A percentile compares a stretch with the other conserved stretches of the same genome.
These are phyloP conservation scores for Thymelicus acteon DNA, from an alignment of 2,888 invertebrate species.

Conservation along the genomic window DNA sequence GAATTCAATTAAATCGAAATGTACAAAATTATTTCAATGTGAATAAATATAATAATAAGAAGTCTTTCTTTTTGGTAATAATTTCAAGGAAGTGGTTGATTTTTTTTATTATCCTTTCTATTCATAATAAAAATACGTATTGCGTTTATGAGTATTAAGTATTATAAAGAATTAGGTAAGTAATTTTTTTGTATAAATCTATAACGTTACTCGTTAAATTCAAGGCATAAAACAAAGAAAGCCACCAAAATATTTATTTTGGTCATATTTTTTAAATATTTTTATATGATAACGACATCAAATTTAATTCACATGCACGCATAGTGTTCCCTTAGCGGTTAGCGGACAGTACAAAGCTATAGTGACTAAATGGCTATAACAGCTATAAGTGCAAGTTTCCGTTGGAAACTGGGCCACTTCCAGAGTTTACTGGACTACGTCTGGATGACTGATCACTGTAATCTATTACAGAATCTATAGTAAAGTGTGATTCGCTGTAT, in stretches of 20 bases:
- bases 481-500: conserved; percentile 4
- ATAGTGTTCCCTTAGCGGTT: conserved; percentile 2
- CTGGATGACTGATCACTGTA: conserved; percentile 20
- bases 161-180: too few relatives aligned
- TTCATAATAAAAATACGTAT: too few relatives aligned
- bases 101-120: too few relatives aligned
- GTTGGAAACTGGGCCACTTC: conserved; percentile 60
- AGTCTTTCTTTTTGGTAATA: too few relatives aligned
- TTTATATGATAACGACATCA: neutral
- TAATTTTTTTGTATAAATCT: too few relatives aligned
- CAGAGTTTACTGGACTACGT: conserved; percentile 48
- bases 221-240: neutral
- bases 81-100: too few relatives aligned
- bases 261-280: neutral
- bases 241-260: too few relatives aligned
- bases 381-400: conserved; percentile 60
- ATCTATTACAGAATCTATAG: conserved; percentile 19
- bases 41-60: too few relatives aligned
- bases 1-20: too few relatives aligned
- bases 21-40: too few relatives aligned
- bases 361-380: conserved; percentile 31
- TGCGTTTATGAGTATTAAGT: too few relatives aligned
- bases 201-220: neutral
- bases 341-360: conserved; percentile 30
- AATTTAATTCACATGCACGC: conserved; percentile 41